Evolutionary conservation across 2,113 vertebrate species (phyloP), one percentile per base, ranked within the genome.

Genomic region (Atlantisia rogersi): DNA sequence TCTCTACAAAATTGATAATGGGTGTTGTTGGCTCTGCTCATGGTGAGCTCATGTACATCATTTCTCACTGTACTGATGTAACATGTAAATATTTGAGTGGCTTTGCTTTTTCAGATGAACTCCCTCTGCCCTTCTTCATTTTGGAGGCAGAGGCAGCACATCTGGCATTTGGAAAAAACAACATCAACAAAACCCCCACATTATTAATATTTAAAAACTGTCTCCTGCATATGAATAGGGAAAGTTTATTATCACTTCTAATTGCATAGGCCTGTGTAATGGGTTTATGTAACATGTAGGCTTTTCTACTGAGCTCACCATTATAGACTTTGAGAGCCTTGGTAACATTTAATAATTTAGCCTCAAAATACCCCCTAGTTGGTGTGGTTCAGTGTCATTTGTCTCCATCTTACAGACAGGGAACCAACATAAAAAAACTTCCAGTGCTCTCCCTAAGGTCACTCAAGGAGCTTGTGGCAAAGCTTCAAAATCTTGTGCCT

Each of bases 51-150:
- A 96, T 19, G 44, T 46, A 46, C 44, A 46, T 46, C 17, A 96
- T 88, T 96, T 97, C 94, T 82, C 76, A 74, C 84, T 92, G 40
- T 62, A 79, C 82, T 75, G n/a, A 97, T 74, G n/a, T 93, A 97
- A 94, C 88, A 89, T 11, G 94, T 97, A 97, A 97, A 97, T 98
- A 97, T 97, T 98, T 97, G 90, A 98, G 71, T 75, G 53, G 37
- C 26, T 96, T 90, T 94, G 91, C 55, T 94, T 94, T 94, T 77
- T 95, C 91, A 94, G 90, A 96, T 70, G 81, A 97, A 89, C 67
- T 90, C 88, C 82, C 95, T 79, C 76, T 94, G 68, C 55, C 90
- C 84, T 81, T 86, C 93, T 95, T 96, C 62, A 42, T 90, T 96
- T 90, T 52, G 50, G 70, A 97, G 87, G 87, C 73, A 76, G 58